Base-by-base conservation (phyloP, 37 sponge, comb jelly and placozoan genomes). In the Spongilla lacustris region DNA sequence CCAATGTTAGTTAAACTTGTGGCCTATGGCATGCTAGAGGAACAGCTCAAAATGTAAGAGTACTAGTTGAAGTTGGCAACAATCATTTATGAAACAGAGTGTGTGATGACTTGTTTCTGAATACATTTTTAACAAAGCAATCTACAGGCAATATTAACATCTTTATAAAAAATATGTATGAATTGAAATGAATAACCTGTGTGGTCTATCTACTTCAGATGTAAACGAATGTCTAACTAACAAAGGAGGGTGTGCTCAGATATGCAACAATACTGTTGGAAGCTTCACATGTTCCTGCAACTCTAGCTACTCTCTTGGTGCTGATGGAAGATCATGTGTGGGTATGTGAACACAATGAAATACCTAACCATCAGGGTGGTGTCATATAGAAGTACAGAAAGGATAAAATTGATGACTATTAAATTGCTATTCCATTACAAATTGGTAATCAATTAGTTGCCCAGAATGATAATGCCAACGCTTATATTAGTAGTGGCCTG, bases 21-120 rank as follows among this genome's bases (percentile, higher is more conserved):
- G 27, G 25, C 27, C 70, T 69, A 28, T 69, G 70, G 27, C 25
- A n/a, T 28, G 27, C 25, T 69, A 69, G 27, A 28, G 25, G 33
- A 21, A 76, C 25, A 76, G 76, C 76, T 36, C n/a, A 71, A 24
- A 48, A 24, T 38, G 27, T 80, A 26, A 31, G 41, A 66, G 89
- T 83, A 77, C 78, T 83, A 49, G 89, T 88, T 67, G 89, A 88
- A 66, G 49, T 88, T 24, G 82, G 83, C 78, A 69, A 75, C 71
- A 88, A 82, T 46, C 74, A 82, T 73, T 75, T 34, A 11, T 88
- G 89, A 83, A 83, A 83, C 68, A 88, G 83, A 46, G 89, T 88
- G 50, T 88, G 89, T 88, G 78, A 82, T 90, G 91, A 85, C 76
- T 46, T 22, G 41, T 41, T 9, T 41, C 41, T 41, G 41, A 41